Evolutionary conservation across 2,113 vertebrate species (phyloP).

Genomic region (Lanius collurio): DNA sequence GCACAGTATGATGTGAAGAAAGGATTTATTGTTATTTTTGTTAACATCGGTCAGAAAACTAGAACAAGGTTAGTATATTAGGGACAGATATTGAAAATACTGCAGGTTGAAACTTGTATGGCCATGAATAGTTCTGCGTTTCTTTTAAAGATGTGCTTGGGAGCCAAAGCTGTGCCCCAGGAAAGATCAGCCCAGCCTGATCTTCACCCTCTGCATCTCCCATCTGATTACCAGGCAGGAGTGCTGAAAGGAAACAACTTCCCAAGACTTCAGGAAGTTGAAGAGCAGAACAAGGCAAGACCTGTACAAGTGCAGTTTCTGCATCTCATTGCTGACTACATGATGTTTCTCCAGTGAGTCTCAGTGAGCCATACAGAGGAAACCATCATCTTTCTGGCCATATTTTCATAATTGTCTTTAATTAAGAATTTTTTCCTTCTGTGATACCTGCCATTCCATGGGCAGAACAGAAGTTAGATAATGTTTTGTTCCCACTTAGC

Average conservation of each 20-base stretch:
- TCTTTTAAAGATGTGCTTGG: background rate
- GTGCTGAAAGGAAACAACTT: background rate
- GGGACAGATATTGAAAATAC: background rate
- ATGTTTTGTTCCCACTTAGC: background rate
- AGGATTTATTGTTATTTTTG: background rate
- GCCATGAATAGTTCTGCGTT: fast-evolving
- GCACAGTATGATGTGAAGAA: background rate
- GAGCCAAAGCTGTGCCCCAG: background rate
- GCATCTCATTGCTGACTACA: background rate
- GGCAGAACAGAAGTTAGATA: background rate
- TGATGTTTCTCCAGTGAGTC: background rate
- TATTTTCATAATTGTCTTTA: background rate
- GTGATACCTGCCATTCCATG: background rate
- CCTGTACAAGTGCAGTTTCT: background rate
- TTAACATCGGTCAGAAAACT: background rate
- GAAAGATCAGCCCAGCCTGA: background rate
- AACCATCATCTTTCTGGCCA: background rate
- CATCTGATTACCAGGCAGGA: background rate
- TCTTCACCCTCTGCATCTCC: background rate
- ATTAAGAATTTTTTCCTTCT: background rate
- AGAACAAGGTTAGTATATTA: background rate
- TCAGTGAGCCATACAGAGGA: background rate
- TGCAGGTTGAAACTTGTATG: background rate
- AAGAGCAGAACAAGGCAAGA: background rate
- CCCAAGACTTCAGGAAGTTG: background rate